These are phyloP conservation scores for Psix sp. DNA, from an alignment of 1,140 invertebrate species.

Conservation along the genomic window DNA sequence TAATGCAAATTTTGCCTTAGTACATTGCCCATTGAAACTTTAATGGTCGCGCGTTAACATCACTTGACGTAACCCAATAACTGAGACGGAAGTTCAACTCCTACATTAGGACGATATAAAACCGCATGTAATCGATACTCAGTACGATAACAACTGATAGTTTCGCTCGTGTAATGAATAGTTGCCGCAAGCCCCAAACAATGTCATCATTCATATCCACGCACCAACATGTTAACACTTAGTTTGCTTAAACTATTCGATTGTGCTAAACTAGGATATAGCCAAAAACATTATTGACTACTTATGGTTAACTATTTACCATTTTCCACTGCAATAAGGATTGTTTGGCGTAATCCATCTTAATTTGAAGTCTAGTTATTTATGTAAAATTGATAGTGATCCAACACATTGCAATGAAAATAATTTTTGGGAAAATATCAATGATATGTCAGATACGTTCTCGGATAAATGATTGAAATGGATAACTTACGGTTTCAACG, in stretches of 20 bases:
- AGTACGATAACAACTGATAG: conserved; percentile 40
- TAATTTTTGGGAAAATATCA: too few species aligned
- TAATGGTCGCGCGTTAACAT: conserved; percentile 41
- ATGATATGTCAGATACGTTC: too few species aligned
- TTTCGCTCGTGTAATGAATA: conserved; percentile 39
- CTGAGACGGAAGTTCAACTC: conserved; percentile 43
- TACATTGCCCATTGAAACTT: conserved; percentile 39
- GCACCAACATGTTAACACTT: conserved; percentile 25
- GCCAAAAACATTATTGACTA: too few species aligned
- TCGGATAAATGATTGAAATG: too few species aligned
- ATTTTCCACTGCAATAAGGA: too few species aligned
- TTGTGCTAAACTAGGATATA: conserved; percentile 10
- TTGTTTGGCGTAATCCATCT: too few species aligned
- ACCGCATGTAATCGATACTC: conserved; percentile 50
- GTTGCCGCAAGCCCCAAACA: conserved; percentile 41
- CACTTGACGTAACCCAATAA: conserved; percentile 35
- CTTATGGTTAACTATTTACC: too few species aligned
- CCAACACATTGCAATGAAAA: too few species aligned
- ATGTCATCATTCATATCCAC: conserved; percentile 36
- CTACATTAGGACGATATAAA: conserved; percentile 51
- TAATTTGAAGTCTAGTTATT: too few species aligned
- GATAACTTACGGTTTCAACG: too few species aligned
- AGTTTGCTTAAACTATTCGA: conserved; percentile 17
- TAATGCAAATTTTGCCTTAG: conserved; percentile 42
- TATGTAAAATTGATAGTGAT: too few species aligned